Percentiles rank a stretch among this genome's conserved stretches.
Evolutionary conservation across 1,140 invertebrate species (phyloP).

Genomic region (Brachionus paranguensis): DNA sequence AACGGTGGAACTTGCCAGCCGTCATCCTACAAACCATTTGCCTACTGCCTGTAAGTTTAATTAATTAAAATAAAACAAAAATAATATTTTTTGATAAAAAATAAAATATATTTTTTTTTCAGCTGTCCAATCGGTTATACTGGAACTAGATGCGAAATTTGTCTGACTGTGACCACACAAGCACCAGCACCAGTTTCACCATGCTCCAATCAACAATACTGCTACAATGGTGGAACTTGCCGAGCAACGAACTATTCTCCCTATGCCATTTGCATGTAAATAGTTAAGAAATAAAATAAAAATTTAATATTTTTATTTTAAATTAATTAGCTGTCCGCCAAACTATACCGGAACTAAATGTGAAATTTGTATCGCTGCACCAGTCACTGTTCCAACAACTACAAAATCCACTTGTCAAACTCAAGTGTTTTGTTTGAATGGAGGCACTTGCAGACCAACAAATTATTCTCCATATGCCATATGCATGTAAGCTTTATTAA

Average conservation of each 20-base stretch:
- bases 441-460: neutral
- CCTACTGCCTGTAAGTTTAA: neutral
- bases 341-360: neutral
- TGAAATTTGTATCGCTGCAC: neutral
- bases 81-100: neutral
- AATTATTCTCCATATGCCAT: neutral
- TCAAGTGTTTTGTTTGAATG: conserved; percentile 5
- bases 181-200: conserved; percentile 15
- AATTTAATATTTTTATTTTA: neutral
- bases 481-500: neutral
- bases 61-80: neutral
- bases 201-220: conserved; percentile 6
- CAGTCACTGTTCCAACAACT: neutral
- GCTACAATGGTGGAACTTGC: conserved; percentile 17
- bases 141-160: conserved; percentile 18
- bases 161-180: neutral
- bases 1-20: conserved; percentile 12
- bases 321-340: conserved; percentile 9
- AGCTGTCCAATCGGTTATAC: neutral
- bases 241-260: neutral
- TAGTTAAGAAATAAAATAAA: neutral
- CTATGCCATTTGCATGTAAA: conserved; percentile 31
- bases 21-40: neutral
- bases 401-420: neutral
- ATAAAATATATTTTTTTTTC: neutral